phyloP scores from a whole-genome alignment of 2,888 invertebrate species.

The Scaptomyza tumidula region DNA sequence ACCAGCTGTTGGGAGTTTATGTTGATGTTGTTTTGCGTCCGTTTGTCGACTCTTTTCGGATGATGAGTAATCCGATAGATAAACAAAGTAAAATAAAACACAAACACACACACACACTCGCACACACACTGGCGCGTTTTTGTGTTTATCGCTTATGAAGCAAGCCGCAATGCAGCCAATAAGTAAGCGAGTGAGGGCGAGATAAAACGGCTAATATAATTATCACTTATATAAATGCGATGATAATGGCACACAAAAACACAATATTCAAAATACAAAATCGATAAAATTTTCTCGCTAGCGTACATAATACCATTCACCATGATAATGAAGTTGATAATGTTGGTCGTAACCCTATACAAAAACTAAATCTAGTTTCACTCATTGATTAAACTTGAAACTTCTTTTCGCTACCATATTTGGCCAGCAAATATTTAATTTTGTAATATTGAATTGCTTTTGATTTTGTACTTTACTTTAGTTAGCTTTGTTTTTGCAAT shows the following conservation, averaged over 20 bases:
- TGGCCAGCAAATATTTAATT: constrained; percentile 15
- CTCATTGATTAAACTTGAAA: not conserved
- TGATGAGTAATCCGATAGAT: constrained; percentile 70
- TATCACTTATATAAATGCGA: constrained; percentile 76
- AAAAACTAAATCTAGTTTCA: constrained; percentile 6
- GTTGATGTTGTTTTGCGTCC: not conserved
- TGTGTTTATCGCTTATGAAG: constrained; percentile 49
- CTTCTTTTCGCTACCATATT: constrained; percentile 6
- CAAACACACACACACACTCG: not conserved
- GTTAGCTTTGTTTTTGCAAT: constrained; percentile 25
- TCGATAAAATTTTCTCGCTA: constrained; percentile 65
- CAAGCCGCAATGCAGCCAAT: constrained; percentile 30
- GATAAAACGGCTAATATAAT: constrained; percentile 73
- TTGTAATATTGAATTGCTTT: not conserved
- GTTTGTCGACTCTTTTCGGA: constrained; percentile 7
- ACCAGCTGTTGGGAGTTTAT: constrained; percentile 32
- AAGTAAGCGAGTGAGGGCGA: constrained; percentile 20
- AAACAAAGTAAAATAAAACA: constrained; percentile 41
- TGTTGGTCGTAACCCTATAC: not conserved
- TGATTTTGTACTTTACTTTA: constrained; percentile 18
- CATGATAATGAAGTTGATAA: constrained; percentile 8
- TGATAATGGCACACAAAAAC: constrained; percentile 78
- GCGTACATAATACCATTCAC: constrained; percentile 17
- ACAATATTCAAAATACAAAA: constrained; percentile 76
- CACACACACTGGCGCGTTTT: constrained; percentile 21